Percentiles rank a stretch among this genome's conserved stretches.
These are phyloP conservation scores for Hemibagrus guttatus DNA, from an alignment of 2,797 vertebrate species.

Conservation along the genomic window DNA sequence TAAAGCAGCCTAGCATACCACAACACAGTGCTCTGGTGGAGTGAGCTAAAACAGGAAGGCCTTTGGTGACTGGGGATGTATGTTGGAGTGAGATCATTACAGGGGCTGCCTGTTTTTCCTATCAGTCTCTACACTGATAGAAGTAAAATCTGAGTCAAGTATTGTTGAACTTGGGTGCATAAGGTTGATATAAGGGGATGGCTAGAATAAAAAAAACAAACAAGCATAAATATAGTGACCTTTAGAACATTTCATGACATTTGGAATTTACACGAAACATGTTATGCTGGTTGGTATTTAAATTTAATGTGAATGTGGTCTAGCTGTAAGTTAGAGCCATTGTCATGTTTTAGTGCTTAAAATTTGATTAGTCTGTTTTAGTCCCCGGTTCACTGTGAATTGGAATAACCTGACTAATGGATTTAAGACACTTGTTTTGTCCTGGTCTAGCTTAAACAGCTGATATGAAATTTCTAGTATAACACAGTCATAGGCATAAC, in stretches of 20 bases:
- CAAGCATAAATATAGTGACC: neutral
- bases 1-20: constrained; percentile 20
- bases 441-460: neutral
- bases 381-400: neutral
- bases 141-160: neutral
- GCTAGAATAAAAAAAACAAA: neutral
- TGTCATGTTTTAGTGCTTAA: constrained; percentile 6
- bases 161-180: neutral
- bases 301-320: neutral
- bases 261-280: neutral
- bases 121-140: constrained; percentile 8
- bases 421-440: neutral
- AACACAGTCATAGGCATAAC: too few species aligned
- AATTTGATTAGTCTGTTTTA: constrained; percentile 42
- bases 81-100: constrained; percentile 20
- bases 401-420: neutral
- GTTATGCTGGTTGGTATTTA: neutral
- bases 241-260: neutral
- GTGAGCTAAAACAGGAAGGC: constrained; percentile 27
- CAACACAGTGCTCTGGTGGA: constrained; percentile 30
- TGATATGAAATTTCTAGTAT: neutral
- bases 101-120: constrained; percentile 31
- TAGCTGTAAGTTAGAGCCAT: neutral
- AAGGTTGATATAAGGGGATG: neutral
- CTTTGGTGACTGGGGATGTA: neutral